Evolutionary conservation across 2,113 vertebrate species (phyloP).

Genomic region (Sapajus apella): DNA sequence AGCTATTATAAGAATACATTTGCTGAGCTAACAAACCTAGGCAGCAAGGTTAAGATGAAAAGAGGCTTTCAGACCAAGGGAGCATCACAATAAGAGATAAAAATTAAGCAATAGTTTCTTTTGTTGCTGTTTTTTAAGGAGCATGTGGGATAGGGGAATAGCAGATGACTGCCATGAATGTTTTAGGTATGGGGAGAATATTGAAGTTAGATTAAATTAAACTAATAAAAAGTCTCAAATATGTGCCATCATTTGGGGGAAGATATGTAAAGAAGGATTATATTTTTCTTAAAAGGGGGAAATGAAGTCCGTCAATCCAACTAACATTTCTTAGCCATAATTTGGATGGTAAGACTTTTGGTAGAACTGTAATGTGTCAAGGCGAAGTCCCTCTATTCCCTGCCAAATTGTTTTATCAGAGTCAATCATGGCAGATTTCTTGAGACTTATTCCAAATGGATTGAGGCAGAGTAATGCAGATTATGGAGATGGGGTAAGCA

Average conservation of each 20-base stretch:
- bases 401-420: background rate
- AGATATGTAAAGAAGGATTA: background rate
- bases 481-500: background rate
- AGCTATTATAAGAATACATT: background rate
- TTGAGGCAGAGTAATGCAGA: background rate
- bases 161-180: background rate
- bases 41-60: background rate
- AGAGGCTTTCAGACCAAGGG: background rate
- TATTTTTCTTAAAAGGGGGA: background rate
- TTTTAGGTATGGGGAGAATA: background rate
- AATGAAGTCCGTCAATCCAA: background rate
- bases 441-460: background rate
- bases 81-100: background rate
- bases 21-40: background rate
- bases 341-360: background rate
- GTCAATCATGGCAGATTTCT: too few relatives aligned
- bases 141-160: background rate
- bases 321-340: background rate
- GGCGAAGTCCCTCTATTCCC: background rate
- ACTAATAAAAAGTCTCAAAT: background rate
- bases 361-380: background rate
- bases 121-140: background rate
- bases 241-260: background rate
- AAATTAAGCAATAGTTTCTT: background rate
- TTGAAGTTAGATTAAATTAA: background rate